Evolutionary conservation across 2,113 vertebrate species (phyloP).

Genomic region (Ameiurus melas): DNA sequence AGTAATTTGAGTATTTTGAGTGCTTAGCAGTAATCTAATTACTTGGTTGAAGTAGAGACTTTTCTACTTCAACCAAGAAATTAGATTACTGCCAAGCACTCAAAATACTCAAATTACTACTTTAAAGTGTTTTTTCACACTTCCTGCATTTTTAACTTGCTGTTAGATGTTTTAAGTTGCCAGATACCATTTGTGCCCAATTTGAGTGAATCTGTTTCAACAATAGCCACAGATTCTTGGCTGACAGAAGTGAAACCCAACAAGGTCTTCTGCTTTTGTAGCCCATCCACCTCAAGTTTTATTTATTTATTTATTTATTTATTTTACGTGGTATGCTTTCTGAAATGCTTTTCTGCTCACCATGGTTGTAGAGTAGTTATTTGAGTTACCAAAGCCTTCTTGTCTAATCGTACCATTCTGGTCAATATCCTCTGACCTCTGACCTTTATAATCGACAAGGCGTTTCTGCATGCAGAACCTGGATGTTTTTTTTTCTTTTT

Average conservation of each 20-base stretch:
- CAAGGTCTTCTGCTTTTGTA: background rate
- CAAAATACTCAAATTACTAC: background rate
- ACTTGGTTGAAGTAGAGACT: background rate
- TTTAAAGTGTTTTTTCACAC: background rate
- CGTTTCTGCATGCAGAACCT: background rate
- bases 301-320: too few species aligned
- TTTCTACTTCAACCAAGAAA: background rate
- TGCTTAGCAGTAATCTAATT: background rate
- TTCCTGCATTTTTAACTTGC: background rate
- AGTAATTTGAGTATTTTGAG: background rate
- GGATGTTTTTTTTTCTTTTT: background rate
- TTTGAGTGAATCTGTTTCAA: background rate
- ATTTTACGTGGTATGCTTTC: background rate
- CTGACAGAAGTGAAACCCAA: background rate
- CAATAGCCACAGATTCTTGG: background rate
- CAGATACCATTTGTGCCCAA: background rate
- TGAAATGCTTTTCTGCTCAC: background rate
- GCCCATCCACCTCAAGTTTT: background rate
- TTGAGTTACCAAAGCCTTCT: background rate
- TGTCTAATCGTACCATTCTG: background rate
- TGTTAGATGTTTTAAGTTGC: background rate
- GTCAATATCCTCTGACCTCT: background rate
- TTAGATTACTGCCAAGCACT: background rate
- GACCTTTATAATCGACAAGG: background rate
- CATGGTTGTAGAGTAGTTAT: background rate